phyloP scores from a whole-genome alignment of 2,113 vertebrate species.

The Dolichotis patagonum region DNA sequence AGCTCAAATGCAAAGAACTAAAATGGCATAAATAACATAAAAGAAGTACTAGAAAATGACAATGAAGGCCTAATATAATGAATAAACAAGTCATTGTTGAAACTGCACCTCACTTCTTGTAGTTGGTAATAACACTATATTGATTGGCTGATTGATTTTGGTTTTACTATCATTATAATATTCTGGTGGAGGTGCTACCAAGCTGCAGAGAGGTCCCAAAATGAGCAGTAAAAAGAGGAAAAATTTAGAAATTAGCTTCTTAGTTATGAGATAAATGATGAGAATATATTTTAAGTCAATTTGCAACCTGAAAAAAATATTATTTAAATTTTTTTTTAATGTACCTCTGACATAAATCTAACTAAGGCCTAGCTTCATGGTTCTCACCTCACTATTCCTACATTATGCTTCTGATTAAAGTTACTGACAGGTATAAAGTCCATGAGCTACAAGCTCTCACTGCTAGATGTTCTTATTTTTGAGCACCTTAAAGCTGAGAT shows the following conservation, averaged over 20 bases:
- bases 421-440: background rate
- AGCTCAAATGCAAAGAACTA: slow-evolving; percentile 37
- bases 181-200: background rate
- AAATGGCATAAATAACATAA: background rate
- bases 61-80: background rate
- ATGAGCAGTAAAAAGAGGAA: slow-evolving; percentile 6
- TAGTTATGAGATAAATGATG: background rate
- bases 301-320: slow-evolving; percentile 19
- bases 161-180: background rate
- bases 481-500: background rate
- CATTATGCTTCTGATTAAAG: background rate
- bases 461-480: background rate
- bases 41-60: background rate
- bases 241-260: slow-evolving; percentile 45
- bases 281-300: background rate
- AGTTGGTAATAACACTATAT: background rate
- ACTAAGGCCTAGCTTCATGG: background rate
- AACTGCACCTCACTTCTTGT: background rate
- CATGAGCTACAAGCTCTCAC: background rate
- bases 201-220: slow-evolving; percentile 27
- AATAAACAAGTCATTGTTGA: background rate
- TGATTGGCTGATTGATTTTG: slow-evolving; percentile 14
- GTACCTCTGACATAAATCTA: background rate
- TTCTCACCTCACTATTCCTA: background rate
- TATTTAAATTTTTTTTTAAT: background rate